Evolutionary conservation across 2,888 invertebrate species (phyloP).

Genomic region (Ecliptopera silaceata): DNA sequence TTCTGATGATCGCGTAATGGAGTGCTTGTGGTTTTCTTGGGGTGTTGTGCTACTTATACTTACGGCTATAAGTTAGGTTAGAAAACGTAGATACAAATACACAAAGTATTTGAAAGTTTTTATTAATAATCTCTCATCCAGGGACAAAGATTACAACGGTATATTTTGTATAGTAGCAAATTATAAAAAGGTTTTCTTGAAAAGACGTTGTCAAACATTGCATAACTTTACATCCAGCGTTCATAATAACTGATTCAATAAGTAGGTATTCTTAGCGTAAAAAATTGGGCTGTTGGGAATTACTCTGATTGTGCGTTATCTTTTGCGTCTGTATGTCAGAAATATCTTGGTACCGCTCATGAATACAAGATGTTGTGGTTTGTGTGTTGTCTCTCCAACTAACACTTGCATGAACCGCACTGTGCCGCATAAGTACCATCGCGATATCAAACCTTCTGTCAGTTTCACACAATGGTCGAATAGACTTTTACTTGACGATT

Average conservation of each 20-base stretch:
- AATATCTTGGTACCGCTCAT: constrained; percentile 51
- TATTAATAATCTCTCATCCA: no score
- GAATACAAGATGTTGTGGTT: constrained; percentile 71
- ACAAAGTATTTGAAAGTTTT: no score
- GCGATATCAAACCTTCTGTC: constrained; percentile 46
- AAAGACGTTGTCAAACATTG: no score
- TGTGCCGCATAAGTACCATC: constrained; percentile 50
- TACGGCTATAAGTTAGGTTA: constrained; percentile 33
- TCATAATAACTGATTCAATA: no score
- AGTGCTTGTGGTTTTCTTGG: constrained; percentile 59
- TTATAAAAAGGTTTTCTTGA: no score
- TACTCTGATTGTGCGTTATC: constrained; percentile 7
- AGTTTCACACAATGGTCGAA: constrained; percentile 27
- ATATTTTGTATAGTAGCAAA: no score
- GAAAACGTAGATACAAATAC: background rate
- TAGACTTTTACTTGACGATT: constrained; percentile 11
- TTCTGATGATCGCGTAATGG: constrained; percentile 64
- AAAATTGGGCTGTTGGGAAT: background rate
- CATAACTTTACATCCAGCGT: no score
- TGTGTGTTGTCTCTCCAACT: constrained; percentile 56
- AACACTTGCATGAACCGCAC: constrained; percentile 53
- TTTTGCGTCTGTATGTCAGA: constrained; percentile 39
- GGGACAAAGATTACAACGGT: no score
- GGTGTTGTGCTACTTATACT: constrained; percentile 57
- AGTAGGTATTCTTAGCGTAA: no score